Percentiles rank a stretch among this genome's conserved stretches.
phyloP scores from a whole-genome alignment of 1,140 invertebrate genomes.

The Gonioctena quinquepunctata region DNA sequence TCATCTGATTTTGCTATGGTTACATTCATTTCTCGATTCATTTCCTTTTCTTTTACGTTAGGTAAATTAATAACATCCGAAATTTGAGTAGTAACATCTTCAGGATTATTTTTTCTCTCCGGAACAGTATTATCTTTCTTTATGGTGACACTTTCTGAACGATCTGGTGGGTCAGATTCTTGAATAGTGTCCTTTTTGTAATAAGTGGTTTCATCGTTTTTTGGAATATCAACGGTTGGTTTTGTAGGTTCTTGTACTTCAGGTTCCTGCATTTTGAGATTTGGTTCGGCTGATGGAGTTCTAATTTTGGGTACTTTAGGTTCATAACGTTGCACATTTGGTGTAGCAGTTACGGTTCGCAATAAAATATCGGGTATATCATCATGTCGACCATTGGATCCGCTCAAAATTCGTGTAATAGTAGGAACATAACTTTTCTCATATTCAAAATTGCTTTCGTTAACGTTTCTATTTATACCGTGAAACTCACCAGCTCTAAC shows the following conservation, averaged over 20 bases:
- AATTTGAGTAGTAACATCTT: constrained; percentile 49
- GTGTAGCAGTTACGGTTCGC: constrained; percentile 69
- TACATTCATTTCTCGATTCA: constrained; percentile 46
- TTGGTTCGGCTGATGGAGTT: constrained; percentile 55
- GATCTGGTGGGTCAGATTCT: constrained; percentile 29
- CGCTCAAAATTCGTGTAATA: constrained; percentile 78
- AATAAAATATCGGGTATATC: constrained; percentile 76
- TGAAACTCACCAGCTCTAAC: constrained; percentile 51
- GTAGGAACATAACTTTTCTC: constrained; percentile 57
- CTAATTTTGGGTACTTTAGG: constrained; percentile 41
- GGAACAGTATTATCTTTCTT: constrained; percentile 40
- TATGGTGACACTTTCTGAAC: constrained; percentile 46
- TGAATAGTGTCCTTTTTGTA: constrained; percentile 22
- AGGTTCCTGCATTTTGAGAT: constrained; percentile 55
- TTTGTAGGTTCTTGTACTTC: constrained; percentile 41
- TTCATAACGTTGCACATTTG: constrained; percentile 56
- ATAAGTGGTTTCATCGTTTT: constrained; percentile 3
- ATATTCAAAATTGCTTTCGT: constrained; percentile 52
- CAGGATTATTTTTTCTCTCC: constrained; percentile 34
- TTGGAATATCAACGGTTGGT: background rate
- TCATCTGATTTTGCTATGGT: constrained; percentile 51
- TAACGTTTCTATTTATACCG: constrained; percentile 43
- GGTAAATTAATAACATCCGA: constrained; percentile 50
- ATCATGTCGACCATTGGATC: constrained; percentile 78
- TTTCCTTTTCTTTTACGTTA: constrained; percentile 49